phyloP scores from a whole-genome alignment of 2,888 invertebrate genomes.

The Carpatolechia fugitivella region DNA sequence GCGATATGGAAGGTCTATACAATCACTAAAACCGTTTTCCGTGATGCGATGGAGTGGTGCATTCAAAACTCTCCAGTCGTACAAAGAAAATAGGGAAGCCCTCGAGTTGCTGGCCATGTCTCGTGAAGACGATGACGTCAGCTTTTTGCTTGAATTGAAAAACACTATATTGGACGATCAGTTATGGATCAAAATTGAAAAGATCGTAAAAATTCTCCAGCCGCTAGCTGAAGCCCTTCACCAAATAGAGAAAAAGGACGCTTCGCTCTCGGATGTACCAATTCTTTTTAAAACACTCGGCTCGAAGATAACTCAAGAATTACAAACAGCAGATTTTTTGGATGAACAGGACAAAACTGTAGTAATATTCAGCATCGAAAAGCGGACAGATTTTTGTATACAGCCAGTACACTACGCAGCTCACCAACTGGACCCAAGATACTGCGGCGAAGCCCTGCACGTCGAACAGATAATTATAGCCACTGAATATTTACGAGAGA shows the following conservation, averaged over 20 bases:
- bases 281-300: background rate
- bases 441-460: background rate
- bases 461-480: background rate
- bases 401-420: background rate
- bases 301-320: background rate
- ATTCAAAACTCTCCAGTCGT: background rate
- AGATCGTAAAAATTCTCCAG: background rate
- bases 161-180: background rate
- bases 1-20: background rate
- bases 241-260: background rate
- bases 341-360: background rate
- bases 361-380: background rate
- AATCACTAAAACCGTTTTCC: background rate
- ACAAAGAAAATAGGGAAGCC: background rate
- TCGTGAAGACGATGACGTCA: background rate
- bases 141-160: background rate
- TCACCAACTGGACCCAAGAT: background rate
- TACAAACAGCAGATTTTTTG: background rate
- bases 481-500: background rate
- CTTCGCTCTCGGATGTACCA: background rate
- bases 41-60: background rate
- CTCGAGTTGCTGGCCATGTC: background rate
- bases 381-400: background rate
- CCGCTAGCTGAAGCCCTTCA: background rate
- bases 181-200: background rate